A percentile compares a stretch with the other conserved stretches of the same genome.
Conservation (phyloP, 2,797 vertebrate species). For the Sternarchorhynchus goeldii region DNA sequence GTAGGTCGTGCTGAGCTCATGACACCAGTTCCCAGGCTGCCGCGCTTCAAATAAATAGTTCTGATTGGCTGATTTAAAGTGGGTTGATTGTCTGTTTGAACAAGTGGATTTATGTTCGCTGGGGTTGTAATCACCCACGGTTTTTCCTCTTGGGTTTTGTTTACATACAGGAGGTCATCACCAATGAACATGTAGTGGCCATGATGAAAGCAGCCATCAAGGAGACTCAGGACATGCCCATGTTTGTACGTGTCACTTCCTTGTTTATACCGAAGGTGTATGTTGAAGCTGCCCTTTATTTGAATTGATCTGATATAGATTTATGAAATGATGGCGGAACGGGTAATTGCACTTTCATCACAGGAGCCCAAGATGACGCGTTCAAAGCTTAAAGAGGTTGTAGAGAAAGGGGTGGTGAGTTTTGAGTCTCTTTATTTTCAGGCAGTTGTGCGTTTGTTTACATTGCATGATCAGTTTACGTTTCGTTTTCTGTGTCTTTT, state of each 20-base stretch:
- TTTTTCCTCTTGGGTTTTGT: background rate
- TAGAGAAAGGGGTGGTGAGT: constrained; percentile 89
- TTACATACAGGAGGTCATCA: constrained; percentile 87
- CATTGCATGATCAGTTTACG: background rate
- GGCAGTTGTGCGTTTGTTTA: background rate
- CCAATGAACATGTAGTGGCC: constrained; percentile 91
- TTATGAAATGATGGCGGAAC: background rate
- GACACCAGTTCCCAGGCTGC: background rate
- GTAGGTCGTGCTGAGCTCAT: constrained; percentile 73
- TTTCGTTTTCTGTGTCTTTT: background rate
- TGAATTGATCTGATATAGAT: background rate
- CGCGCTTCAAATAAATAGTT: background rate
- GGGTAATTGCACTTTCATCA: background rate
- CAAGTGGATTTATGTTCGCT: background rate
- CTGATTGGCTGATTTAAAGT: background rate
- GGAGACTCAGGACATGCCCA: constrained; percentile 86
- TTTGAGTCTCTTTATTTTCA: background rate
- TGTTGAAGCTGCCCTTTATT: background rate
- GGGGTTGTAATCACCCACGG: background rate
- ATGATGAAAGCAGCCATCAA: constrained; percentile 97
- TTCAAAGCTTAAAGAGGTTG: constrained; percentile 90
- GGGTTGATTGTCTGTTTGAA: background rate
- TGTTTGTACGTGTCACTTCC: constrained; percentile 84
- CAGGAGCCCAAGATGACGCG: constrained; percentile 98
- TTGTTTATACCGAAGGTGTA: background rate